Evolutionary conservation across 1,140 invertebrate genomes (phyloP).

Genomic region (Bombyx mandarina): DNA sequence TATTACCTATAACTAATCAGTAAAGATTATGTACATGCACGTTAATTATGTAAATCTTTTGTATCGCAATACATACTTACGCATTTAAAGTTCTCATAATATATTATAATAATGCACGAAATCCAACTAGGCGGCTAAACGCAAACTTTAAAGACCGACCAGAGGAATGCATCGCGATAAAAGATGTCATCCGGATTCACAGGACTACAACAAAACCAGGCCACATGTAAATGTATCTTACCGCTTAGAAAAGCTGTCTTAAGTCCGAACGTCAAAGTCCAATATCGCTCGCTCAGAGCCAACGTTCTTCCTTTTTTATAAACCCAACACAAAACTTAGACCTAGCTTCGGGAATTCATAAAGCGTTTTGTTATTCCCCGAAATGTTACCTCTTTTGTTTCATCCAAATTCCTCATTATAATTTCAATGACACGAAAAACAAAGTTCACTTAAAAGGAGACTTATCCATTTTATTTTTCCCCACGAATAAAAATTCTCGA

Average conservation of each 20-base stretch:
- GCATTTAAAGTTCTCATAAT: too few relatives aligned
- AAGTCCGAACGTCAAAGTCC: slow-evolving; percentile 19
- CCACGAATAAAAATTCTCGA: slow-evolving; percentile 1
- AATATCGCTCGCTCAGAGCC: slow-evolving; percentile 13
- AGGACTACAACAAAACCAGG: slow-evolving; percentile 45
- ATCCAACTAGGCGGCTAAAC: slow-evolving; percentile 31
- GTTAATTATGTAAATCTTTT: too few relatives aligned
- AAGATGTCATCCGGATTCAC: slow-evolving; percentile 64
- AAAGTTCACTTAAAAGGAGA: slow-evolving; percentile 1
- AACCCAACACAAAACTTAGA: slow-evolving; percentile 49
- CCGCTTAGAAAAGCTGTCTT: slow-evolving; percentile 24
- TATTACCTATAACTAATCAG: too few relatives aligned
- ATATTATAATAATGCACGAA: background rate
- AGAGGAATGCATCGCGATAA: slow-evolving; percentile 67
- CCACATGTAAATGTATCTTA: slow-evolving; percentile 17
- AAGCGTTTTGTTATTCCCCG: slow-evolving; percentile 49
- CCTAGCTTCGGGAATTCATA: slow-evolving; percentile 67
- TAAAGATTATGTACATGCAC: too few relatives aligned
- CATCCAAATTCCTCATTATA: slow-evolving; percentile 4
- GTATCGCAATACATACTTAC: too few relatives aligned
- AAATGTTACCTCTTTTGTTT: slow-evolving; percentile 25
- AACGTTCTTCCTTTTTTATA: slow-evolving; percentile 35
- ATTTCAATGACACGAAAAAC: background rate
- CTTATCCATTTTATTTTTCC: slow-evolving; percentile 11
- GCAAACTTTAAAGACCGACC: slow-evolving; percentile 47